Evolutionary conservation across 1,140 invertebrate species (phyloP), one percentile per base, ranked within the genome.

Genomic region (Ceratitis capitata): DNA sequence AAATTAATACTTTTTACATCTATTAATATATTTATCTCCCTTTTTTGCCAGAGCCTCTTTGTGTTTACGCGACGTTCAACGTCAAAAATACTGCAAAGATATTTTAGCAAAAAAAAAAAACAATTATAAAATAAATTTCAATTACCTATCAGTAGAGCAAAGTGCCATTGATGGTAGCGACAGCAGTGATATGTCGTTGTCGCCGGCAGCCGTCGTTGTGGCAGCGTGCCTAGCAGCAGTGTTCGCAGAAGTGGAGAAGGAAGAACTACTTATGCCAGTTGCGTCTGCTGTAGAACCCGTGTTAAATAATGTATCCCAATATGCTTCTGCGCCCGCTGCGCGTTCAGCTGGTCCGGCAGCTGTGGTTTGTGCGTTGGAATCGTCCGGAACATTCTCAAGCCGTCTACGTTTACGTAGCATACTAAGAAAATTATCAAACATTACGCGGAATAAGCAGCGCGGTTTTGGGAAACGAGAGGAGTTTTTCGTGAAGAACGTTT

Each of bases 401-500:
- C 89, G 89, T 3, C 89, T 89, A 35, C 90, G 88, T 86, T 91
- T 91, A 23, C 89, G 87, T 51, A 91, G 90, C 84, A 91, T 89
- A 29, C 89, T 87, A 16, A 89, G 84, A 56, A 91, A 87, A 82
- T 89, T 91, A 49, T 89, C 89, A 82, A 91, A 89, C 90, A 91
- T 90, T 35, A 35, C 26, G 82, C 29, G 35, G 16, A 45, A 12
- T 26, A 39, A 35, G 45, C 45, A 47, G 51, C 32, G n/a, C 23
- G 16, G 16, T n/a, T n/a, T n/a, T n/a, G n/a, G n/a, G n/a, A n/a
- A n/a, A 19, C n/a, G 69, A 26, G 32, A 23, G 26, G 56, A n/a
- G n/a, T 61, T 74, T 16, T n/a, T 74, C 64, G 39, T 6, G 58
- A 29, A 16, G 10, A 19, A 12, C 58, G 29, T 9, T 29, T 3